phyloP scores from a whole-genome alignment of 2,113 vertebrate species.

The Cepphus grylle region DNA sequence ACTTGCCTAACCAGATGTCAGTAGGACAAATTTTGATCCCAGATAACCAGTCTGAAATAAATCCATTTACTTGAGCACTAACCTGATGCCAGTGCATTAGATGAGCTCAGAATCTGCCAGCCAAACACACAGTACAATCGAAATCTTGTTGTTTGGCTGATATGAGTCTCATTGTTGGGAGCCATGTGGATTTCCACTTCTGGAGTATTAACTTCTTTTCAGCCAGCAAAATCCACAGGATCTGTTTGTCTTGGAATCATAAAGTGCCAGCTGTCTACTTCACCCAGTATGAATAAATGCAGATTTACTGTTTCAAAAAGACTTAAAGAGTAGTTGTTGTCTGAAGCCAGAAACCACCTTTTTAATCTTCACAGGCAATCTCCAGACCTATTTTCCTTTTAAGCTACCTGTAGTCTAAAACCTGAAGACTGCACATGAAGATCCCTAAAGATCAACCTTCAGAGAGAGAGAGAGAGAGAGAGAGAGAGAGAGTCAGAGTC shows the following conservation, averaged over 20 bases:
- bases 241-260: constrained; percentile 50
- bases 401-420: neutral
- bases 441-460: neutral
- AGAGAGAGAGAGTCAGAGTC: neutral
- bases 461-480: neutral
- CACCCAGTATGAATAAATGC: constrained; percentile 9
- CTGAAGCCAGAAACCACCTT: constrained; percentile 6
- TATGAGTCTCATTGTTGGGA: neutral
- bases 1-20: neutral
- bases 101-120: neutral
- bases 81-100: neutral
- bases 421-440: neutral
- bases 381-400: neutral
- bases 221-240: neutral
- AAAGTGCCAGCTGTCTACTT: constrained; percentile 48
- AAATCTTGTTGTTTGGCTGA: neutral
- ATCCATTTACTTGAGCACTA: neutral
- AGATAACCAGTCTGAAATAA: neutral
- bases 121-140: neutral
- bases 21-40: neutral
- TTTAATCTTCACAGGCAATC: neutral
- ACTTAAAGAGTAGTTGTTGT: neutral
- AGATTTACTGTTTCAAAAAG: constrained; percentile 41
- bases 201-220: constrained; percentile 16
- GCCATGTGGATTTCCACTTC: constrained; percentile 4